These are phyloP conservation scores for Spisula solida DNA, from an alignment of 2,888 invertebrate species.

Conservation along the genomic window DNA sequence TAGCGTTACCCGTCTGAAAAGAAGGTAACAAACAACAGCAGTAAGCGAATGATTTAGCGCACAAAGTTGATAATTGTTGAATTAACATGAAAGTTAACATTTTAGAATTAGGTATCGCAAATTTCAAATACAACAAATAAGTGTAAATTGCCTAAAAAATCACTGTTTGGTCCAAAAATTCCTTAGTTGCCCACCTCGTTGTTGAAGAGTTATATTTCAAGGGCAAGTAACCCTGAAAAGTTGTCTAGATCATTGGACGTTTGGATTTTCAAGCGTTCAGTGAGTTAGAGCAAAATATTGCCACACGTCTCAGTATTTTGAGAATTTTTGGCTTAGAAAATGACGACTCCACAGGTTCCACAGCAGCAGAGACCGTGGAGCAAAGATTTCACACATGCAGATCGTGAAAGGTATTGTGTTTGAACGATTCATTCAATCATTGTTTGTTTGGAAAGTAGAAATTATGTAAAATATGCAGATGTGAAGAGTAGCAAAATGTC, in stretches of 20 bases:
- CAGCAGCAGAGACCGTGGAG: constrained; percentile 65
- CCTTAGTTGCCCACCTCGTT: constrained; percentile 69
- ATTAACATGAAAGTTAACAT: background rate
- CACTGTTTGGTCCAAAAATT: constrained; percentile 62
- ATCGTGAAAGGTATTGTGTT: constrained; percentile 64
- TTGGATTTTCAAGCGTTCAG: background rate
- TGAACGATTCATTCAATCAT: no score
- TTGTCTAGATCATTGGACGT: background rate
- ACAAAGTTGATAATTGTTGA: background rate
- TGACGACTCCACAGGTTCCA: constrained; percentile 62
- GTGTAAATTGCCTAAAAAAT: background rate
- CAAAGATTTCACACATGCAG: constrained; percentile 64
- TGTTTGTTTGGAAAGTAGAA: no score
- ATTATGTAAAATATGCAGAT: no score
- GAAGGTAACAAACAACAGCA: background rate
- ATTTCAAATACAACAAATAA: background rate
- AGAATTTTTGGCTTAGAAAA: constrained; percentile 35
- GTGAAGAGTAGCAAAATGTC: no score
- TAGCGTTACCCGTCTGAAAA: constrained; percentile 11
- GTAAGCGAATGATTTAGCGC: background rate
- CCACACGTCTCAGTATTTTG: constrained; percentile 28
- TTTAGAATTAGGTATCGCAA: background rate
- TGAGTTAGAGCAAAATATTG: constrained; percentile 40
- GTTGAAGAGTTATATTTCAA: constrained; percentile 38
- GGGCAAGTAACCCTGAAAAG: constrained; percentile 39